Percentiles rank a stretch among this genome's conserved stretches.
Conservation (phyloP, 1,140 invertebrate genomes). For the Monochamus saltuarius region DNA sequence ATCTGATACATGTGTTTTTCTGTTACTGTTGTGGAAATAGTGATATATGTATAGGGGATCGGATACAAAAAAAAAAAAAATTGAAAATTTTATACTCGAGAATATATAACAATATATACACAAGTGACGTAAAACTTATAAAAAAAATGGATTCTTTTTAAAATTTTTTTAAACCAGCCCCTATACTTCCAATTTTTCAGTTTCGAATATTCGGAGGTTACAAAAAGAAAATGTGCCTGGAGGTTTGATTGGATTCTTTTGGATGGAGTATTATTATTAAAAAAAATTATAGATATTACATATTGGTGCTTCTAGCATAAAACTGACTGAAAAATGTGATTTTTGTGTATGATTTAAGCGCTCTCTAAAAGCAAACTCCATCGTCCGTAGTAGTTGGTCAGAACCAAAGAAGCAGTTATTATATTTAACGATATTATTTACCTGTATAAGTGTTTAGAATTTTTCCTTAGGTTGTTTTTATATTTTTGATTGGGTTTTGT, state of each 20-base stretch:
- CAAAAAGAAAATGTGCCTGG: too few species aligned
- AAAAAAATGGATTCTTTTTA: too few species aligned
- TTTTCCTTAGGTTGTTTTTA: slow-evolving; percentile 12
- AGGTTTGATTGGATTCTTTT: background rate
- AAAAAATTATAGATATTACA: slow-evolving; percentile 7
- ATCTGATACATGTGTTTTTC: slow-evolving; percentile 13
- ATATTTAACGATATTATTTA: slow-evolving; percentile 20
- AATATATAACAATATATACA: too few species aligned
- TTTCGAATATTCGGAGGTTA: too few species aligned
- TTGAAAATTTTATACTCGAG: too few species aligned
- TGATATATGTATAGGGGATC: background rate
- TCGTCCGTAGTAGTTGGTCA: slow-evolving; percentile 26
- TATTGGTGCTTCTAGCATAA: slow-evolving; percentile 26
- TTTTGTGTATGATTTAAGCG: slow-evolving; percentile 22
- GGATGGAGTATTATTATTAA: background rate
- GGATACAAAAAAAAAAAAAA: background rate
- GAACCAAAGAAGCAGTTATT: slow-evolving; percentile 31
- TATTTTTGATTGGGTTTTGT: slow-evolving; percentile 8
- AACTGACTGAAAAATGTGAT: slow-evolving; percentile 30
- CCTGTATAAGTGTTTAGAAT: slow-evolving; percentile 14
- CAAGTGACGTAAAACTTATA: too few species aligned
- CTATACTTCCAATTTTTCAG: too few species aligned
- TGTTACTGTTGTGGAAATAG: slow-evolving; percentile 13
- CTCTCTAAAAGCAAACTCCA: slow-evolving; percentile 22
- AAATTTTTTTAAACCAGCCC: too few species aligned